Conservation (phyloP, 2,113 vertebrate species). For the Dasyurus viverrinus region DNA sequence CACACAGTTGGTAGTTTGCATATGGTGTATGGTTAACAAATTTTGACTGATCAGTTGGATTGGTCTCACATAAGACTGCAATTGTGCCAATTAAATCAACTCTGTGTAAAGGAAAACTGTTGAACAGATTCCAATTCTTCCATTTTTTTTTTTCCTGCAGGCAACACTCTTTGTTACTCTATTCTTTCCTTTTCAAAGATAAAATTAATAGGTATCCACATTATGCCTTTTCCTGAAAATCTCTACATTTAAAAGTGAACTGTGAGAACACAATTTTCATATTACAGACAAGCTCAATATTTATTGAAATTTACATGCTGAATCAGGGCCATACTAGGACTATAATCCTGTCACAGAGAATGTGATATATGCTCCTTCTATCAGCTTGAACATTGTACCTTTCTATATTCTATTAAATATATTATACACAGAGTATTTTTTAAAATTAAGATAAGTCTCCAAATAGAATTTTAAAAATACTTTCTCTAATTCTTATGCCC, state of each 20-base stretch:
- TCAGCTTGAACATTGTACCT: not conserved
- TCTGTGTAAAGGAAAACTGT: not conserved
- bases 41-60: not conserved
- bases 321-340: not conserved
- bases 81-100: not conserved
- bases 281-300: not conserved
- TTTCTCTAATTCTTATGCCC: not conserved
- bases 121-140: not conserved
- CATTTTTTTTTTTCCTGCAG: not conserved
- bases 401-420: not conserved
- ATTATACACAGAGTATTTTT: not conserved
- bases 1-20: not conserved
- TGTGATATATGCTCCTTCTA: not conserved
- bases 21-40: not conserved
- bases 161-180: not conserved
- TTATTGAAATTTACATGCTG: not conserved
- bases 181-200: not conserved
- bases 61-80: not conserved
- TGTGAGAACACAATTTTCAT: slow-evolving; percentile 6
- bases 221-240: slow-evolving; percentile 7
- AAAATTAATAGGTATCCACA: not conserved
- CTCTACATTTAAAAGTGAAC: not conserved
- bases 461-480: not conserved
- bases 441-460: not conserved
- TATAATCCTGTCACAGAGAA: not conserved